phyloP scores from a whole-genome alignment of 1,140 invertebrate species.

The Solenopsis invicta region DNA sequence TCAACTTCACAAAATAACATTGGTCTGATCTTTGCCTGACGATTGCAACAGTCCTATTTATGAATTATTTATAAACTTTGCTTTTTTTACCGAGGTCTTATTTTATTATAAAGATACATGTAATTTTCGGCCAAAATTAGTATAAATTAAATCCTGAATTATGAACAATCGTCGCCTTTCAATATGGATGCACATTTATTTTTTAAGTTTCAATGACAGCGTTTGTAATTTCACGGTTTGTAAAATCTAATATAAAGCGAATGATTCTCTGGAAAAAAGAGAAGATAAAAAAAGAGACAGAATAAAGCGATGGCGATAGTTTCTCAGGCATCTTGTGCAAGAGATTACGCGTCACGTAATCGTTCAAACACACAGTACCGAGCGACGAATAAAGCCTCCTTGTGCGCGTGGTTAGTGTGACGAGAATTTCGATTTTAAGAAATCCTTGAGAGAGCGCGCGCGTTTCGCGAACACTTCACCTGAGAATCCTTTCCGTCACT shows the following conservation, averaged over 20 bases:
- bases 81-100: background rate
- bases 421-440: conserved; percentile 45
- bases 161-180: background rate
- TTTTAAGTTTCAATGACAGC: background rate
- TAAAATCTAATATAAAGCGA: background rate
- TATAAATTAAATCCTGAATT: too few species aligned
- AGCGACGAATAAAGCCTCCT: conserved; percentile 23
- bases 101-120: background rate
- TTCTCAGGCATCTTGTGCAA: conserved; percentile 23
- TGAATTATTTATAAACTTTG: background rate
- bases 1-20: conserved; percentile 16
- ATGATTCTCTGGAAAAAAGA: background rate
- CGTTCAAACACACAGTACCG: conserved; percentile 7
- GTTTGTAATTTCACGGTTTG: background rate
- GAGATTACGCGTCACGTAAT: background rate
- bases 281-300: background rate
- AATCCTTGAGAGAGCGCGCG: conserved; percentile 27
- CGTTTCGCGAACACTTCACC: conserved; percentile 4
- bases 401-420: conserved; percentile 30
- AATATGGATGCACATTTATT: background rate
- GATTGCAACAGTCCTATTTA: background rate
- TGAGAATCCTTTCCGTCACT: conserved; percentile 42
- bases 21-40: background rate
- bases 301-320: conserved; percentile 13
- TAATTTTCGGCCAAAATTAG: background rate